A percentile compares a stretch with the other conserved stretches of the same genome.
phyloP scores from a whole-genome alignment of 2,888 invertebrate species.

The Troilus luridus region DNA sequence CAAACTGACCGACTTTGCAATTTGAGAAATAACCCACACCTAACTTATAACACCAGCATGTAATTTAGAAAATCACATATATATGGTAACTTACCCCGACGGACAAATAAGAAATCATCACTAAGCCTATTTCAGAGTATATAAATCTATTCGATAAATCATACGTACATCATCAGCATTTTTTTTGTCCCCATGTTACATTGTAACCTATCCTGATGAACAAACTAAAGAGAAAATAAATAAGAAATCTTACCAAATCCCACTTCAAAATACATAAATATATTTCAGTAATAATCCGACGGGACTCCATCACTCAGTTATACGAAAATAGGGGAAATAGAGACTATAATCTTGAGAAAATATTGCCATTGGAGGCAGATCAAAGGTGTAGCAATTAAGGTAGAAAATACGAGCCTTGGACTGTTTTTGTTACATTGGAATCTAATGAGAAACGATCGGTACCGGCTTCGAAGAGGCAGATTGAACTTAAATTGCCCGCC shows the following conservation, averaged over 20 bases:
- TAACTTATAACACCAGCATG: too few species aligned
- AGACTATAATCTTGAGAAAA: not conserved
- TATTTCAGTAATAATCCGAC: not conserved
- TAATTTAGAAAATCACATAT: too few species aligned
- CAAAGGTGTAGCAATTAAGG: not conserved
- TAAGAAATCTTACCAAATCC: not conserved
- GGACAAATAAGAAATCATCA: too few species aligned
- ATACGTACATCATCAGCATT: too few species aligned
- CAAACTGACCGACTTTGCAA: too few species aligned
- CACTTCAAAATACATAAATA: not conserved
- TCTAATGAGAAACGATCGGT: conserved; percentile 31
- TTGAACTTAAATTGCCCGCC: conserved; percentile 43
- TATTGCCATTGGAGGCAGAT: not conserved
- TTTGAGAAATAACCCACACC: too few species aligned
- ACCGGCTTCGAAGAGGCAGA: conserved; percentile 18
- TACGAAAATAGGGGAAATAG: not conserved
- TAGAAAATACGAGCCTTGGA: not conserved
- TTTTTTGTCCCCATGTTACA: too few species aligned
- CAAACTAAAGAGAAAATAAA: too few species aligned
- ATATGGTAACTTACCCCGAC: too few species aligned
- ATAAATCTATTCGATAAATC: too few species aligned
- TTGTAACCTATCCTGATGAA: too few species aligned
- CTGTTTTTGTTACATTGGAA: conserved; percentile 24
- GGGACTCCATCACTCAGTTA: not conserved
- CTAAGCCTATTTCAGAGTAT: too few species aligned